Evolutionary conservation across 2,113 vertebrate genomes (phyloP).

Genomic region (Haemorhous mexicanus): DNA sequence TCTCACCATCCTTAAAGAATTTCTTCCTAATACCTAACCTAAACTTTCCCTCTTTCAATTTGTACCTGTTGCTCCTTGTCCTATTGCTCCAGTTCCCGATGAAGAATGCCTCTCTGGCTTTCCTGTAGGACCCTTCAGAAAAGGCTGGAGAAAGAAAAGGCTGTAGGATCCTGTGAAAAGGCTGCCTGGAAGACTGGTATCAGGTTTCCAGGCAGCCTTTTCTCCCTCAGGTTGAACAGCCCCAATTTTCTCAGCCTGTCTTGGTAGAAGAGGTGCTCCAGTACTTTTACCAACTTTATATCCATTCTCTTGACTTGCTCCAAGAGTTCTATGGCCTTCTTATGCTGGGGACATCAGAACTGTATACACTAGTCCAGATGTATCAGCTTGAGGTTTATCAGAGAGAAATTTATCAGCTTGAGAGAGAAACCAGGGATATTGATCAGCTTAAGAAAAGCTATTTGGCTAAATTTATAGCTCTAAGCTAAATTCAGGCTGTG

Average conservation of each 20-base stretch:
- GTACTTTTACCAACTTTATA: neutral
- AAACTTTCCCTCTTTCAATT: neutral
- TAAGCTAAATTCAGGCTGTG: neutral
- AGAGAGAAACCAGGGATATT: neutral
- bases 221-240: neutral
- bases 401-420: neutral
- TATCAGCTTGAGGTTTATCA: neutral
- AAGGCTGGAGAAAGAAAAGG: too few species aligned
- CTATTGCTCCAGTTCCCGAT: rapidly evolving
- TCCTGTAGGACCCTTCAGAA: neutral
- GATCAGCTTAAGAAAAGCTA: neutral
- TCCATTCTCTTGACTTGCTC: neutral
- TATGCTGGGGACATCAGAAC: neutral
- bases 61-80: neutral
- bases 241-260: neutral
- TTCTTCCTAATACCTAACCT: neutral
- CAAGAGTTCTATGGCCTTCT: neutral
- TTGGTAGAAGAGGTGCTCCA: neutral
- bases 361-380: too few species aligned
- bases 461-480: neutral
- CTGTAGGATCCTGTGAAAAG: too few species aligned
- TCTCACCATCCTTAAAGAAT: neutral
- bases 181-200: neutral
- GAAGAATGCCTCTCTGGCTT: neutral
- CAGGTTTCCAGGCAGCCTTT: neutral